Evolutionary conservation across 2,797 vertebrate genomes (phyloP).

Genomic region (Macropus fuliginosus): DNA sequence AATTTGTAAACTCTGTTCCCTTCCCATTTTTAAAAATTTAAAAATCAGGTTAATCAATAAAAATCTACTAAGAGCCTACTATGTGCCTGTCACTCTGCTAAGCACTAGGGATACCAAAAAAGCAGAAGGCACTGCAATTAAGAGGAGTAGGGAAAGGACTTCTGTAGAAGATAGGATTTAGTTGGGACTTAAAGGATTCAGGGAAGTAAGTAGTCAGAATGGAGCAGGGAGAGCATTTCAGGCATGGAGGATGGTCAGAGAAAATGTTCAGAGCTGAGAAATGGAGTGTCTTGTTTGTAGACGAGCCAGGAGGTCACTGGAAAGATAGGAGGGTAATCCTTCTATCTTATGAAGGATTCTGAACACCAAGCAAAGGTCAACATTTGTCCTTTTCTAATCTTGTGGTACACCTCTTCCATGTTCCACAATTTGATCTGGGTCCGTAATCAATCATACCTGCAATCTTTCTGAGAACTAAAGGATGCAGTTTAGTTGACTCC

Average conservation of each 20-base stretch:
- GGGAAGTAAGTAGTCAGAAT: too few species aligned
- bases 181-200: too few species aligned
- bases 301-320: too few species aligned
- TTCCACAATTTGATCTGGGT: neutral
- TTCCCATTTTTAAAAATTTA: neutral
- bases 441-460: neutral
- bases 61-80: neutral
- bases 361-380: neutral
- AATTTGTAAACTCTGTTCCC: neutral
- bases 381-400: conserved; percentile 1
- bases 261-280: too few species aligned
- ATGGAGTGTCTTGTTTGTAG: too few species aligned
- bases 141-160: too few species aligned
- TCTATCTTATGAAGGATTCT: neutral
- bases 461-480: conserved; percentile 36
- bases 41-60: neutral
- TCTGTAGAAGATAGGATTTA: too few species aligned
- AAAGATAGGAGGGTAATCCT: too few species aligned
- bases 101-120: neutral
- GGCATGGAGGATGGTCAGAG: too few species aligned
- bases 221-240: too few species aligned
- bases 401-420: neutral
- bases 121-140: too few species aligned
- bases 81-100: neutral
- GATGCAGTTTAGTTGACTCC: conserved; percentile 29